Evolutionary conservation across 2,797 vertebrate species (phyloP).

Genomic region (Poecilia wingei): DNA sequence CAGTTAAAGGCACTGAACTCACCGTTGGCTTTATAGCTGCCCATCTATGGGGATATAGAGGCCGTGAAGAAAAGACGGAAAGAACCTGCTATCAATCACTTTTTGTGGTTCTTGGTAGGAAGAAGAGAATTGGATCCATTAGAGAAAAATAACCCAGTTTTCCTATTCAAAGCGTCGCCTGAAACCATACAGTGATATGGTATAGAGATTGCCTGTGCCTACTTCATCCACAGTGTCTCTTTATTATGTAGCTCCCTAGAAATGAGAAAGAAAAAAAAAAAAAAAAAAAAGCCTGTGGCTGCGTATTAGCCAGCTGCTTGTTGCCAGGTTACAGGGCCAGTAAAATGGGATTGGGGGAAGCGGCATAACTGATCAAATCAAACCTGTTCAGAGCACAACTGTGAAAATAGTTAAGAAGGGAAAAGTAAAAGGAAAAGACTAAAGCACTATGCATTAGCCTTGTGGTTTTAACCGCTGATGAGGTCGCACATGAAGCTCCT

Average conservation of each 20-base stretch:
- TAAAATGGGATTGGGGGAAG: slow-evolving; percentile 25
- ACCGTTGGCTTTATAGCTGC: not conserved
- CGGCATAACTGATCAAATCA: slow-evolving; percentile 27
- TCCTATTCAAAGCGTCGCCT: not conserved
- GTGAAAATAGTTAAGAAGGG: slow-evolving; percentile 16
- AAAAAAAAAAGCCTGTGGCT: slow-evolving; percentile 19
- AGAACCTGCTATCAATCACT: not conserved
- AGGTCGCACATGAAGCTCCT: slow-evolving; percentile 9
- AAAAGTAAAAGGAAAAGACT: slow-evolving; percentile 3
- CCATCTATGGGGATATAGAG: not conserved
- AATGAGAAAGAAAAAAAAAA: not conserved
- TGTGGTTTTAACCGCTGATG: slow-evolving; percentile 12
- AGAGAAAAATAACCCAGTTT: not conserved
- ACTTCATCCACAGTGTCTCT: not conserved
- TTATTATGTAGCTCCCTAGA: slow-evolving; percentile 6
- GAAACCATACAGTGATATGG: not conserved
- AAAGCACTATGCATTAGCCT: not conserved
- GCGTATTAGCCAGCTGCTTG: slow-evolving; percentile 47
- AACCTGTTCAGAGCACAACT: slow-evolving; percentile 13
- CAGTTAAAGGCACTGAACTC: not conserved
- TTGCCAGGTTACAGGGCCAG: slow-evolving; percentile 67
- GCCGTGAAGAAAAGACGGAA: not conserved
- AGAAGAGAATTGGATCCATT: not conserved
- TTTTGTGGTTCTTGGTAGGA: not conserved
- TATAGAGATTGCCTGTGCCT: slow-evolving; percentile 3